Evolutionary conservation across 2,888 invertebrate species (phyloP), one percentile per base, ranked within the genome.

Genomic region (Psylliodes chrysocephalus): DNA sequence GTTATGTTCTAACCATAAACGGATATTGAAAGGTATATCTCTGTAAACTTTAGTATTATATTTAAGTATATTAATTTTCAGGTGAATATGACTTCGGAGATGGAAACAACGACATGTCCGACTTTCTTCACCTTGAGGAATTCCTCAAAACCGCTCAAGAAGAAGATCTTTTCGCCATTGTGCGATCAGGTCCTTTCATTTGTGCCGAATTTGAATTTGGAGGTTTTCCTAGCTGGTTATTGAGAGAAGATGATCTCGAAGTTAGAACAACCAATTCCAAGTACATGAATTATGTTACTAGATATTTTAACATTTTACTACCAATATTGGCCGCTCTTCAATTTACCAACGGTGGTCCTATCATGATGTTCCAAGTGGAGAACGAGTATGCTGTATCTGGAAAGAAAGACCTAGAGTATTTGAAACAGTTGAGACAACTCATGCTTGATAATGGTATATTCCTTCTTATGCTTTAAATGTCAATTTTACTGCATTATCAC

Each of bases 101-200:
- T 28, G 90, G 88, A 0, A 88, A 90, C 54, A 91, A 88, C 14
- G 80, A 79, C 51, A 77, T 79, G 73, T 67, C 76, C 38, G 76
- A 79, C 22, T 87, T 89, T 65, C 79, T 87, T 7, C 85, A 89
- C 73, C 71, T 90, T 1, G 87, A 85, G 30, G 82, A 84, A 44
- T 95, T 93, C 77, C 84, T 95, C 3, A 83, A 88, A 69, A 83
- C 86, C 1, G 96, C 95, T 0, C 87, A 53, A 53, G 88, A 91
- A 71, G 42, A 83, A 87, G 73, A 83, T 86, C 10, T 96, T 35
- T 82, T 90, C 19, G 94, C 95, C 0, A 87, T 96, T 49, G 82
- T 96, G 0, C 85, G 97, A 18, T 91, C 94, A 0, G 96, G 96
- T 0, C 96, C 96, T 0, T 97, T 94, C 76, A 95, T 96, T 71